A percentile compares a stretch with the other conserved stretches of the same genome.
Conservation (phyloP, 2,797 vertebrate species). For the Saxicola maurus region DNA sequence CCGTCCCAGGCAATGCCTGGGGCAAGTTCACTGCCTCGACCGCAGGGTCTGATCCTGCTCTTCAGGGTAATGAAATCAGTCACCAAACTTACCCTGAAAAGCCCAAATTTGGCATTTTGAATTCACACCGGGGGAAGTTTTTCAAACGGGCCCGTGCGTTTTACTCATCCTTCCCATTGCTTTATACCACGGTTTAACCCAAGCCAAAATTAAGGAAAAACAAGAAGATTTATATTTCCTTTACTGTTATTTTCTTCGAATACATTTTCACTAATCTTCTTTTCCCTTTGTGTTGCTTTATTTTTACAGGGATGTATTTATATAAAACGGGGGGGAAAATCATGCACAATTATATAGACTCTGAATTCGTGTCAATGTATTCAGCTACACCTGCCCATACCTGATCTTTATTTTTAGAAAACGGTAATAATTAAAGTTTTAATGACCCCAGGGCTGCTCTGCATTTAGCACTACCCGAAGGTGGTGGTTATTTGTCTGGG, state of each 20-base stretch:
- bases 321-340: neutral
- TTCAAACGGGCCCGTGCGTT: neutral
- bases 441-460: neutral
- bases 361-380: rapidly evolving
- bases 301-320: neutral
- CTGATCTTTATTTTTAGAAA: neutral
- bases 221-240: neutral
- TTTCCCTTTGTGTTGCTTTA: neutral
- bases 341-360: rapidly evolving
- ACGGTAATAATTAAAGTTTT: neutral
- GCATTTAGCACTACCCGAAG: neutral
- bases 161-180: neutral
- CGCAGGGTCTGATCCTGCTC: neutral
- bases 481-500: neutral
- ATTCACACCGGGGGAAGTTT: neutral
- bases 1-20: neutral
- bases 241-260: neutral
- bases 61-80: neutral
- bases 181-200: neutral
- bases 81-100: neutral
- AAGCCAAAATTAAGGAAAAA: neutral
- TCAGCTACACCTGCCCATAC: neutral
- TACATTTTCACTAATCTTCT: neutral
- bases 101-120: neutral
- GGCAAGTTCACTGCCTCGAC: conserved; percentile 47